phyloP scores from a whole-genome alignment of 2,797 vertebrate genomes.

The Huso huso region DNA sequence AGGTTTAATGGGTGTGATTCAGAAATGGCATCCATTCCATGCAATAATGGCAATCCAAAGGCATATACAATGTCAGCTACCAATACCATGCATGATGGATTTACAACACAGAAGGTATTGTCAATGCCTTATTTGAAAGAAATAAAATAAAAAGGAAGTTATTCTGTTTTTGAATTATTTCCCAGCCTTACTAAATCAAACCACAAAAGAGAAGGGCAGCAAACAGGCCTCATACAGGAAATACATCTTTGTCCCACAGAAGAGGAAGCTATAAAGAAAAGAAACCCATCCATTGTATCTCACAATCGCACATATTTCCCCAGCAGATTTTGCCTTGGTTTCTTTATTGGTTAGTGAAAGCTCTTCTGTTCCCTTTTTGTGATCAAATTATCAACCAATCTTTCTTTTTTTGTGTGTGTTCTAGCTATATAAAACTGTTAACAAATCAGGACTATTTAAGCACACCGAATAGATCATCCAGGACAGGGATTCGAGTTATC shows the following conservation, averaged over 20 bases:
- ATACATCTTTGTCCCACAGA: slow-evolving; percentile 47
- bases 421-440: too few species aligned
- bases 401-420: too few species aligned
- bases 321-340: not conserved
- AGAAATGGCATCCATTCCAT: too few species aligned
- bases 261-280: not conserved
- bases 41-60: too few species aligned
- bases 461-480: too few species aligned
- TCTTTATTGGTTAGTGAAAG: slow-evolving; percentile 4
- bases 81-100: too few species aligned
- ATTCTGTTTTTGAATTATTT: slow-evolving; percentile 42
- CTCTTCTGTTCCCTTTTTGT: slow-evolving; percentile 21
- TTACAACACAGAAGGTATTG: too few species aligned
- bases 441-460: too few species aligned
- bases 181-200: slow-evolving; percentile 50
- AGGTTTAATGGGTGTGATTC: too few species aligned
- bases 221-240: slow-evolving; percentile 49
- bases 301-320: not conserved
- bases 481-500: too few species aligned
- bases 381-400: slow-evolving; percentile 1
- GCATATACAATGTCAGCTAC: too few species aligned
- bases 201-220: slow-evolving; percentile 49
- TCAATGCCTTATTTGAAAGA: too few species aligned
- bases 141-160: slow-evolving; percentile 39
- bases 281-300: not conserved